Conservation (phyloP, 2,113 vertebrate genomes). For the Tiliqua scincoides region DNA sequence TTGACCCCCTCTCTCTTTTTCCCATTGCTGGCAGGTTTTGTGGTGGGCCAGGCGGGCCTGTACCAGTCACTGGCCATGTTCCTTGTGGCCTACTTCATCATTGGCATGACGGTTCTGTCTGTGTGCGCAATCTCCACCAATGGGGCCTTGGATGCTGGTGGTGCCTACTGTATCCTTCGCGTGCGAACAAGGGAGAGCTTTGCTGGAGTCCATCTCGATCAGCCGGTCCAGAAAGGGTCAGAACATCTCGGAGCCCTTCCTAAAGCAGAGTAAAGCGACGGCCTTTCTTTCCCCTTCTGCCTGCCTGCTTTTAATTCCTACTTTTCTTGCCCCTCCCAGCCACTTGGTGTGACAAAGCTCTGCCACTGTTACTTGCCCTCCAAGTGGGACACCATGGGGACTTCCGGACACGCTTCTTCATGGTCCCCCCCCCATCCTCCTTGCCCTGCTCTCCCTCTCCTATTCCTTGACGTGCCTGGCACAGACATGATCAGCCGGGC, state of each 20-base stretch:
- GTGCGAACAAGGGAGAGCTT: background rate
- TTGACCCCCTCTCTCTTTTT: fast-evolving
- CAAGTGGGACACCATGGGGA: fast-evolving
- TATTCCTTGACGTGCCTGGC: constrained; percentile 57
- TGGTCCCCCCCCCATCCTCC: background rate
- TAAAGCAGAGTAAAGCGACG: background rate
- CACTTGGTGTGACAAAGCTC: no score
- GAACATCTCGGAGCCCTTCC: background rate
- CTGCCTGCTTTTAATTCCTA: background rate
- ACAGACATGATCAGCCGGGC: constrained; percentile 95
- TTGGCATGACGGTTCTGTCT: constrained; percentile 89
- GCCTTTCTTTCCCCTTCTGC: background rate
- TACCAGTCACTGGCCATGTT: constrained; percentile 88
- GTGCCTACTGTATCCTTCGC: constrained; percentile 91
- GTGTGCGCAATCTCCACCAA: constrained; percentile 94
- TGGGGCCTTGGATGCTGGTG: constrained; percentile 89
- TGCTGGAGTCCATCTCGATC: background rate
- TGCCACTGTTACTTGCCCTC: background rate
- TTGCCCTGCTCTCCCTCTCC: no score
- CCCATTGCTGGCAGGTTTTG: constrained; percentile 75
- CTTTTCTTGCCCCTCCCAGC: background rate
- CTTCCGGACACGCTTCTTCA: background rate
- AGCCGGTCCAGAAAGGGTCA: background rate
- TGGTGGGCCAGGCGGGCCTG: constrained; percentile 89
- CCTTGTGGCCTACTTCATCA: constrained; percentile 90